Evolutionary conservation across 2,113 vertebrate genomes (phyloP), one percentile per base, ranked within the genome.

Genomic region (Catharus fuscescens): DNA sequence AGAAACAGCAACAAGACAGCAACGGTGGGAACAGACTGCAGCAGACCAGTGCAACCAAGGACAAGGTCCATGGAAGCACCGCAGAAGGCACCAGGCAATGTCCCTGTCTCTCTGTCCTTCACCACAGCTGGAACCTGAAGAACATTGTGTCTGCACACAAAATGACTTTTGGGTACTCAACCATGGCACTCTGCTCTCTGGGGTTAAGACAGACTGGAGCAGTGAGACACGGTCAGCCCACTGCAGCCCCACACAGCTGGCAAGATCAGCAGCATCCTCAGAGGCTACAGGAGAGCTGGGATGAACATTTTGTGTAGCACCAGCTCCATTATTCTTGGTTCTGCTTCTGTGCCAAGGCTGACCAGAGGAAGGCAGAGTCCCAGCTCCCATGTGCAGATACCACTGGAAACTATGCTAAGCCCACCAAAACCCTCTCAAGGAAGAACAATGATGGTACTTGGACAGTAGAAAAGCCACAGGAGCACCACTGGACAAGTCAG

Each of bases 371-470:
- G 76, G 28, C 54, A 54, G 19, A 83, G 44, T 77, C 25, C 56
- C 14, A 18, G 42, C 5, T 9, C 8, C 9, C 28, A 1, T 29
- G 18, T n/a, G 21, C 42, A 47, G 1, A 1, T 59, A 52, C 13
- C 42, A 78, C 38, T 4, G 8, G 32, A 59, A 77, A 26, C 17
- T n/a, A 40, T 6, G 36, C 4, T 88, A 65, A n/a, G 23, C 21
- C 24, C 26, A 52, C 16, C 31, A 48, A 84, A 71, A 56, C 11
- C 25, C 14, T 85, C 24, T 5, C 18, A 36, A 8, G 26, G n/a
- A 65, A 23, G 40, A 64, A 36, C 69, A 82, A 48, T 40, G 23
- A 29, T 18, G 11, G 44, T 47, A 24, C 20, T 40, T 31, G n/a
- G 20, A 32, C 10, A 61, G 19, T 0, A 38, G 38, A 70, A 83